Percentiles rank a stretch among this genome's conserved stretches.
These are phyloP conservation scores for Nymphicus hollandicus DNA, from an alignment of 2,113 vertebrate species.

Conservation along the genomic window DNA sequence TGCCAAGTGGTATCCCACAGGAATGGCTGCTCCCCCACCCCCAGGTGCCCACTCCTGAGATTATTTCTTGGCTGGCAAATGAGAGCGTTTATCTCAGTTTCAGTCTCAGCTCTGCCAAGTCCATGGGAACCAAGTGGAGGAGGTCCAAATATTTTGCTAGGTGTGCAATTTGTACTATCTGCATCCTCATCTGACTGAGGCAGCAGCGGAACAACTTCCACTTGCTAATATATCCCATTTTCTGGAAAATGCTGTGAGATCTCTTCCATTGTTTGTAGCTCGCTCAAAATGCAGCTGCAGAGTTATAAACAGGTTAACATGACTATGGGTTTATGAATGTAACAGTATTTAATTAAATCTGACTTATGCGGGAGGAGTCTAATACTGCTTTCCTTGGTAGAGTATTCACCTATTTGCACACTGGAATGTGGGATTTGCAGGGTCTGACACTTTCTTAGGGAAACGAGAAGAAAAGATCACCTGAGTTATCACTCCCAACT, in stretches of 20 bases:
- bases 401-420: neutral
- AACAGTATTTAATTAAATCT: neutral
- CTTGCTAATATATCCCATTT: neutral
- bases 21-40: neutral
- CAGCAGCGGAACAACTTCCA: fast-evolving
- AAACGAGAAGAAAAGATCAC: neutral
- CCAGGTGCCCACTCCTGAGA: neutral
- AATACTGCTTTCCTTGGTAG: neutral
- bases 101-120: neutral
- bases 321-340: neutral
- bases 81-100: neutral
- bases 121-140: neutral
- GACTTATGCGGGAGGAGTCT: neutral
- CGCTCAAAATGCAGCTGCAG: neutral
- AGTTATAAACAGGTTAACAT: neutral
- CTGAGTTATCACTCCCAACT: neutral
- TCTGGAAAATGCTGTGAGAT: neutral
- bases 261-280: neutral
- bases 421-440: neutral
- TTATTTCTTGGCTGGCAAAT: neutral
- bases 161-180: neutral
- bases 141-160: neutral
- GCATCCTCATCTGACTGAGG: neutral
- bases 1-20: neutral
- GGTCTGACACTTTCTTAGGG: neutral